Evolutionary conservation across 2,888 invertebrate species (phyloP), one percentile per base, ranked within the genome.

Genomic region (Tuta absoluta): DNA sequence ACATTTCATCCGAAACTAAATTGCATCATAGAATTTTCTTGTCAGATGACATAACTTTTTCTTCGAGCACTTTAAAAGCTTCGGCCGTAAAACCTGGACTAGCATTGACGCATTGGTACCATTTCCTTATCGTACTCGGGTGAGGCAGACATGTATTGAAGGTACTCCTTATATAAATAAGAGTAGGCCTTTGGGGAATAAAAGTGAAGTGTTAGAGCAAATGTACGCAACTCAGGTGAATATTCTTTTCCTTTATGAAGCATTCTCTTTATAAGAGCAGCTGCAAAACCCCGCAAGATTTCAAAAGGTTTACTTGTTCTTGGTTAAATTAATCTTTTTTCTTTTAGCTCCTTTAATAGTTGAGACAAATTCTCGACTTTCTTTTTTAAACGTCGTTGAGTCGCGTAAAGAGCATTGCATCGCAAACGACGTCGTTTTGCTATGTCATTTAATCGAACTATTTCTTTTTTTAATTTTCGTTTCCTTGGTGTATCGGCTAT

Each of bases 351-450:
- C 11, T 10, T 51, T 21, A 51, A 14, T 21, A 51, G 17, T 51
- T 28, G 10, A n/a, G 24, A 21, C 28, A 56, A 24, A 21, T 10
- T 3, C n/a, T 24, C 24, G 10, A 24, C 28, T 28, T 56, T 24
- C 11, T 56, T 56, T n/a, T 56, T 56, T 28, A 56, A 56, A 24
- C 56, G 56, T 14, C 23, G 24, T 28, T 11, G 19, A 14, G 11
- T 21, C 1, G 12, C 14, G 21, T 28, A 56, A 3, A 56, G 56
- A 12, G 56, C 14, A 56, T 56, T 56, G 28, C 56, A 56, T 12
- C 56, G 24, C 5, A 56, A n/a, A 21, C 56, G 56, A 11, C 56
- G 56, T 12, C 28, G 56, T 56, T 56, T 56, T 24, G 56, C 56
- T 10, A 56, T 24, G 8, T 56, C 28, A 21, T 28, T 24, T n/a